Conservation (phyloP, 2,888 invertebrate genomes). For the Disparrhopalites patrizii region DNA sequence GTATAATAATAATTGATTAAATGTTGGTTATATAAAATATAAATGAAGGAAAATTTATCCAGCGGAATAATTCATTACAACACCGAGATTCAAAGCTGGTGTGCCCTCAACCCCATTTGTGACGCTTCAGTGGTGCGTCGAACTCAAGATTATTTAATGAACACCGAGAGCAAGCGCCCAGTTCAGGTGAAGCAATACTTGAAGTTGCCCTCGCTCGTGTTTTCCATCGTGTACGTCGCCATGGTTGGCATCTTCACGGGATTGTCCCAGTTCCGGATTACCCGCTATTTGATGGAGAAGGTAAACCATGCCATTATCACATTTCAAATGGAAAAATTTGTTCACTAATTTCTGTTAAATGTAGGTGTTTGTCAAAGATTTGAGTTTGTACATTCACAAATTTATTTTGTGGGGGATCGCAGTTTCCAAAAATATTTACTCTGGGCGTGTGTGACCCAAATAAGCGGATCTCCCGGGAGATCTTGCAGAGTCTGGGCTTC, state of each 20-base stretch:
- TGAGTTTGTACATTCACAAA: too few species aligned
- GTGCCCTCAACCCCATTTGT: slow-evolving; percentile 58
- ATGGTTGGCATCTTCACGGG: slow-evolving; percentile 61
- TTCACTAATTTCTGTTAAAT: too few species aligned
- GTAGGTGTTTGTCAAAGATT: too few species aligned
- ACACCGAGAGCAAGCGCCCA: slow-evolving; percentile 66
- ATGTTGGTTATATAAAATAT: neutral
- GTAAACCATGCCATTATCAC: too few species aligned
- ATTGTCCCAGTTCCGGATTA: slow-evolving; percentile 61
- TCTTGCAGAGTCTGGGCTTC: slow-evolving; percentile 62
- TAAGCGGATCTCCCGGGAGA: slow-evolving; percentile 58
- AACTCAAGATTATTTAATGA: slow-evolving; percentile 71
- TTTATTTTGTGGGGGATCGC: too few species aligned
- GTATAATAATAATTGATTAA: neutral
- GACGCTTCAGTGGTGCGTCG: slow-evolving; percentile 78
- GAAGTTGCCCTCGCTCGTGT: slow-evolving; percentile 56
- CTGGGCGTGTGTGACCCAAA: slow-evolving; percentile 60
- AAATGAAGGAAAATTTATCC: slow-evolving; percentile 35
- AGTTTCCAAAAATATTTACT: slow-evolving; percentile 68
- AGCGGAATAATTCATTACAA: slow-evolving; percentile 56
- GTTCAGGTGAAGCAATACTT: slow-evolving; percentile 73
- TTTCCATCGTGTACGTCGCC: slow-evolving; percentile 56
- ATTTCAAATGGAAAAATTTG: too few species aligned
- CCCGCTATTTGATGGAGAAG: slow-evolving; percentile 63
- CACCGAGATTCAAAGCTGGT: slow-evolving; percentile 49